These are phyloP conservation scores for Lamprotornis superbus DNA, from an alignment of 2,113 vertebrate species.

Conservation along the genomic window DNA sequence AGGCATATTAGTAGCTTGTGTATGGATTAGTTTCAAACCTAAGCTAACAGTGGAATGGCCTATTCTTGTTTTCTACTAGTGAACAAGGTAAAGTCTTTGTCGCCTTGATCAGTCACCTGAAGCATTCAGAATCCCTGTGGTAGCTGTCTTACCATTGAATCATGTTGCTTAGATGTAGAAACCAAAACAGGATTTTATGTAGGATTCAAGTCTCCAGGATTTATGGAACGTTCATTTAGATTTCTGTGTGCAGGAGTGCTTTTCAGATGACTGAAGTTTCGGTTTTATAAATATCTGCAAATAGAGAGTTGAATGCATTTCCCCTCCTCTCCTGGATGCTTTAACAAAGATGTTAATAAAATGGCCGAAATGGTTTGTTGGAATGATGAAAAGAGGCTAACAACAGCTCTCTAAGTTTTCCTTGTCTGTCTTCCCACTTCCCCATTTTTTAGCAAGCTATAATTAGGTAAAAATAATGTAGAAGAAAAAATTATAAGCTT, in stretches of 20 bases:
- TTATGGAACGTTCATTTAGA: not conserved
- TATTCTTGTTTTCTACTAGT: not conserved
- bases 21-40: not conserved
- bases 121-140: not conserved
- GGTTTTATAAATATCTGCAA: not conserved
- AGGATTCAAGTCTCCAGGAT: not conserved
- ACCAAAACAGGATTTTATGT: not conserved
- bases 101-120: not conserved
- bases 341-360: not conserved
- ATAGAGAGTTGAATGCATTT: not conserved
- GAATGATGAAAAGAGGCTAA: not conserved
- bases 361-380: not conserved
- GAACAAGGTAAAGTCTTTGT: not conserved
- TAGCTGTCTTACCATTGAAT: not conserved
- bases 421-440: not conserved
- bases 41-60: not conserved
- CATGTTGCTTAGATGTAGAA: rapidly evolving
- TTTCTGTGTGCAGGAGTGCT: not conserved
- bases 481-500: not conserved
- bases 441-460: not conserved
- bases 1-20: not conserved
- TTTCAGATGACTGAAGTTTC: not conserved
- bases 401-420: not conserved
- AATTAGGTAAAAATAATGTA: not conserved
- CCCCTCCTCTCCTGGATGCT: not conserved